Base-by-base conservation (phyloP, 2,113 vertebrate genomes). In the Melanotaenia duboulayi region DNA sequence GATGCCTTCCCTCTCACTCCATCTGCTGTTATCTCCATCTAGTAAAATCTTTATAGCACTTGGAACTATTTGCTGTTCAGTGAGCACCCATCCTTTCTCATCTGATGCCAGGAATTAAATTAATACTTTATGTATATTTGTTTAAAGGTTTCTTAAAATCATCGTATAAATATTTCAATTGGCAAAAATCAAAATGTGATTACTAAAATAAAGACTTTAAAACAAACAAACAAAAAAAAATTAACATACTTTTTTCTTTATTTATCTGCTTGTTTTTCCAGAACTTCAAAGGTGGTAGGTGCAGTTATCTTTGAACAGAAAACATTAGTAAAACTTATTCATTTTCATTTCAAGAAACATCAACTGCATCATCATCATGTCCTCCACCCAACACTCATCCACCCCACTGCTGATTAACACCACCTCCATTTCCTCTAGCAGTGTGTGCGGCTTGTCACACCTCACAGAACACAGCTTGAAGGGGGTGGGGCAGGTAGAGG, bases 1-100 rank as follows among this genome's bases (percentile, higher is more conserved):
- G 87, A 91, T 90, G 87, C 62, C 82, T 80, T 77, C 57, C 22
- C n/a, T 76, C 62, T 89, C 83, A 91, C 83, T 84, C 78, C 11
- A 19, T 42, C 65, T 60, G 58, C 64, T 60, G 64, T 71, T 76
- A 70, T 82, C 65, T 72, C 25, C 65, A 19, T 70, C 50, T 56
- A n/a, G 49, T 68, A 28, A 78, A 74, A 39, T 52, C 83, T 70
- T 69, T 32, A 39, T 81, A 46, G 74, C 57, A 58, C 60, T 74
- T 48, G 63, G 48, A 52, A 13, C 32, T 65, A 35, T 70, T 19
- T 54, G 11, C 68, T 59, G 24, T 58, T 83, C 59, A 64, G 60
- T 4, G n/a, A 69, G 35, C 44, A 49, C 40, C n/a, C 24, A 14
- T 58, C 17, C 9, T 55, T 78, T 59, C 59, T 71, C 24, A 62